Percentiles rank a stretch among this genome's conserved stretches.
Conservation (phyloP, 2,113 vertebrate species). For the Rattus norvegicus region GRCr8 NC_086024.1:143147001-143147500, state of each 20-base stretch:
- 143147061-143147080: background rate
- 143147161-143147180: too few relatives aligned
- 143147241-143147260: background rate
- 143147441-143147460: conserved; percentile 22
- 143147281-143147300: background rate
- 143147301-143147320: background rate
- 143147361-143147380: background rate
- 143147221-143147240: background rate
- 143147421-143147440: background rate
- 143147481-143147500: background rate
- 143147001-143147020: background rate
- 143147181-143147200: conserved; percentile 32
- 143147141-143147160: too few relatives aligned
- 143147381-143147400: background rate
- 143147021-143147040: background rate
- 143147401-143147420: background rate
- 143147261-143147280: background rate
- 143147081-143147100: background rate
- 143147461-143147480: background rate
- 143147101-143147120: background rate
- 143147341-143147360: background rate
- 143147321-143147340: rapidly evolving
- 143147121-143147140: background rate
- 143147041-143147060: background rate
- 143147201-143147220: background rate